Conservation (phyloP, 2,113 vertebrate genomes). For the Panurus biarmicus region DNA sequence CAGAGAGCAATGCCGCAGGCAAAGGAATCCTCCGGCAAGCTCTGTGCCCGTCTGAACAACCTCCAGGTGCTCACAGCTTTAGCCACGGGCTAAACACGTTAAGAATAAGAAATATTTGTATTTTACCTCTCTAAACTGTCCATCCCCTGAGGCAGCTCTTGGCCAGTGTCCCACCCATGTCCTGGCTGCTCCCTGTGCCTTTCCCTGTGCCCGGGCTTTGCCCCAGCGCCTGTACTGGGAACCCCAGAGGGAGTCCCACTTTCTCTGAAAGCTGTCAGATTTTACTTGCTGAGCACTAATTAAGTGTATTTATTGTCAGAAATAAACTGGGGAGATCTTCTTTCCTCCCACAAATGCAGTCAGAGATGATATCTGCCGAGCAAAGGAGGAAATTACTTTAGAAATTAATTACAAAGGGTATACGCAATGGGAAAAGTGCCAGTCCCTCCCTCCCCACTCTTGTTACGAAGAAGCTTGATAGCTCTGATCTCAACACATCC, state of each 20-base stretch:
- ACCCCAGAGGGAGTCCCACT: not conserved
- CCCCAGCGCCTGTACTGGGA: accelerated
- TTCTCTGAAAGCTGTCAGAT: not conserved
- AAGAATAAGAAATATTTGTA: not conserved
- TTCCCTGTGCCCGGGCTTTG: accelerated
- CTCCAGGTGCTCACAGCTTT: not conserved
- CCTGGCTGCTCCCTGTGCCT: not conserved
- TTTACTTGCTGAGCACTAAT: not conserved
- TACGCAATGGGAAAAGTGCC: not conserved
- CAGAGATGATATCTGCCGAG: not conserved
- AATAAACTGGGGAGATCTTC: not conserved
- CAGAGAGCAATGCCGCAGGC: not conserved
- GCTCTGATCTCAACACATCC: not conserved
- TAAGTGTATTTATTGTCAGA: not conserved
- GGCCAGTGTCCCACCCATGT: accelerated
- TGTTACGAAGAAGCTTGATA: not conserved
- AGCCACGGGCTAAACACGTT: not conserved
- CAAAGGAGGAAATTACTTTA: not conserved
- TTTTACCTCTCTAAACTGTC: not conserved
- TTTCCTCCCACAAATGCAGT: not conserved
- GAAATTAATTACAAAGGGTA: not conserved
- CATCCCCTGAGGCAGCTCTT: not conserved
- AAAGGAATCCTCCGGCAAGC: not conserved
- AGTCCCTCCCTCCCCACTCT: not conserved
- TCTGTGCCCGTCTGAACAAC: not conserved